Percentiles rank a stretch among this genome's conserved stretches.
Evolutionary conservation across 2,888 invertebrate species (phyloP).

Genomic region (Gryllus longicercus): DNA sequence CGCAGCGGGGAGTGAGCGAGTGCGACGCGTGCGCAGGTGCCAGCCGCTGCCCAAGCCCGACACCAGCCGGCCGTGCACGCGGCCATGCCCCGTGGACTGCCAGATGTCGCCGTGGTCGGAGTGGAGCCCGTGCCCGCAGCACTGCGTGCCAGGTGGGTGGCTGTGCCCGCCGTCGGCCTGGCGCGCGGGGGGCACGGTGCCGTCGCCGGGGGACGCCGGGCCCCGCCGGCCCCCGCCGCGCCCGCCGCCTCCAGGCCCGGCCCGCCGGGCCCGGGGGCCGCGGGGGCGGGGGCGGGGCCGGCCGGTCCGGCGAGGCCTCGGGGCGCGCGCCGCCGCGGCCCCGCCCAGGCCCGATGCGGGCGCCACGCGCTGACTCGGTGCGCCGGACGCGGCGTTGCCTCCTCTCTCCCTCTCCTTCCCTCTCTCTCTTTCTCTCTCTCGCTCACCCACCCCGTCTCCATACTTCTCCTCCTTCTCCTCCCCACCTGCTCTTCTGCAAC

Average conservation of each 20-base stretch:
- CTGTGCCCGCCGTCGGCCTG: slow-evolving; percentile 28
- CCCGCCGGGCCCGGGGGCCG: too few species aligned
- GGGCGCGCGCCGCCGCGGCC: slow-evolving; percentile 26
- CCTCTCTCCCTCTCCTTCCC: neutral
- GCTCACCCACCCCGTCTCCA: neutral
- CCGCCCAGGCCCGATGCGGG: neutral
- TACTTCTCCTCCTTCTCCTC: too few species aligned
- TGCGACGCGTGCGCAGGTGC: slow-evolving; percentile 46
- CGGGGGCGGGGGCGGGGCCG: slow-evolving; percentile 36
- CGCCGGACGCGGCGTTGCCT: neutral
- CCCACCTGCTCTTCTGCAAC: too few species aligned
- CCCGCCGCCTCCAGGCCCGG: too few species aligned
- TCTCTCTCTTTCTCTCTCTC: neutral
- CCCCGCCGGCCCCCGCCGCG: too few species aligned
- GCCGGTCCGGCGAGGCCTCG: slow-evolving; percentile 32
- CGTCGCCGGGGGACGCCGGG: neutral
- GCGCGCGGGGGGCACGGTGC: slow-evolving; percentile 33
- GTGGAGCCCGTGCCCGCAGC: slow-evolving; percentile 59
- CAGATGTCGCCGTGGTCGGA: slow-evolving; percentile 61
- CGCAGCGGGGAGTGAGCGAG: too few species aligned
- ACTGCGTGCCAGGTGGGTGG: slow-evolving; percentile 47
- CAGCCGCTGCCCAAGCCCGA: slow-evolving; percentile 53
- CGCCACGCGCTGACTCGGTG: neutral
- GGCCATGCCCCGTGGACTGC: slow-evolving; percentile 60
- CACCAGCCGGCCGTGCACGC: slow-evolving; percentile 52